Base-by-base conservation (phyloP, 2,113 vertebrate species). In the Trematocara nigrifrons region DNA sequence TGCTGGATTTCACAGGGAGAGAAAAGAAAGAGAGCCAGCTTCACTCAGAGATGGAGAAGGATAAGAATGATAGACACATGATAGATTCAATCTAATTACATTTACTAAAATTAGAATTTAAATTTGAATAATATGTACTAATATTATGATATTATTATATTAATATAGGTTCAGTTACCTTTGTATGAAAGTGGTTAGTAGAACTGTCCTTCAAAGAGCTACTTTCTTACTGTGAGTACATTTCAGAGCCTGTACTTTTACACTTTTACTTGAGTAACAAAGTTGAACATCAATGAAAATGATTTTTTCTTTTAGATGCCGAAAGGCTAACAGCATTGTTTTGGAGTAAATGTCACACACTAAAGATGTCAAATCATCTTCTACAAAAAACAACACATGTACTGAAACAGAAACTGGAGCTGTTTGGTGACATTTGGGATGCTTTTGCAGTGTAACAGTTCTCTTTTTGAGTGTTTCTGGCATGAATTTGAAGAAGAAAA, bases 351-450 rank as follows among this genome's bases (percentile, higher is more conserved):
- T 26, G 40, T 10, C 20, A 16, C 66, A 45, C 40, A 45, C 20
- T 71, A 26, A 45, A 26, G 6, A 45, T 45, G 66, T 71, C 20
- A 45, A 71, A 71, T 45, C 2, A 6, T 2, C 7, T 45, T 71
- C 0, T 45, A 26, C 12, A 71, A 0, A 26, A 0, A 45, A 26
- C 2, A 1, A 26, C 66, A 71, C 20, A 45, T 71, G 38, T 10
- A 16, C 40, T 71, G 66, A 71, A 71, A 26, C 40, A 45, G 2
- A 71, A 45, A 71, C 40, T 71, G 3, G 2, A 45, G 64, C n/a
- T 45, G 20, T 71, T 71, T 6, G 5, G 5, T 15, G 35, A 15
- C 1, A 1, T 45, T 71, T 45, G 3, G 64, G 64, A 16, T 45
- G 38, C 7, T 26, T 45, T 10, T 45, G 7, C 6, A 26, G 38